These are phyloP conservation scores for human (Homo sapiens) DNA, from an alignment of 2,113 vertebrate genomes.

Conservation along the genomic window GRCh38 chr12:117505001-117505500, in stretches of 20 bases:
- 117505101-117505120: no score
- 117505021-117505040: no score
- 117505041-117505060: no score
- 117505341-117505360: not conserved
- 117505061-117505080: no score
- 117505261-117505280: not conserved
- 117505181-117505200: no score
- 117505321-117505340: not conserved
- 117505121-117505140: no score
- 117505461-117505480: not conserved
- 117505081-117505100: no score
- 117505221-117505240: fast-evolving
- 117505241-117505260: not conserved
- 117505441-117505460: not conserved
- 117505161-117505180: no score
- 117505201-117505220: not conserved
- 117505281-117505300: not conserved
- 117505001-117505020: no score
- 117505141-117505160: no score
- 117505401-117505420: not conserved
- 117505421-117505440: not conserved
- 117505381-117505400: not conserved
- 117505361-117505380: no score
- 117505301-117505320: fast-evolving
- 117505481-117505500: not conserved